A percentile compares a stretch with the other conserved stretches of the same genome.
Evolutionary conservation across 2,888 invertebrate species (phyloP).

Genomic region (Caenorhabditis sp.): DNA sequence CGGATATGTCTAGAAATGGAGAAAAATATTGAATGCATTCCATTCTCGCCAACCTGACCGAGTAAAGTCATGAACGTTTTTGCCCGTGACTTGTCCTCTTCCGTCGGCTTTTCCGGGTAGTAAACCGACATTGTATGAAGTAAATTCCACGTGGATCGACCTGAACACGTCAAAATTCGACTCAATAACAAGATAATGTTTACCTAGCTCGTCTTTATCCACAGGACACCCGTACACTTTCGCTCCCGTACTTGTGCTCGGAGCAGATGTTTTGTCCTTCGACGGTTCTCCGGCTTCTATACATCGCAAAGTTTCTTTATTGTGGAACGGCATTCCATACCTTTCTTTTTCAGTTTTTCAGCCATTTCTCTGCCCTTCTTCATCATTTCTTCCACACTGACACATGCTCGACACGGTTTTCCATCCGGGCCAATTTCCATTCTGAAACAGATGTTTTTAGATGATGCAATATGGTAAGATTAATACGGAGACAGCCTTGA

Average conservation of each 20-base stretch:
- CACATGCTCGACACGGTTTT: conserved; percentile 75
- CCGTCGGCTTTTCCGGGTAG: conserved; percentile 88
- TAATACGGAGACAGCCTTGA: neutral
- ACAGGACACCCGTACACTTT: conserved; percentile 80
- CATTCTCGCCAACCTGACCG: conserved; percentile 80
- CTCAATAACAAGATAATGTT: no score
- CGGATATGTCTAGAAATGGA: conserved; percentile 75
- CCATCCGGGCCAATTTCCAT: conserved; percentile 61
- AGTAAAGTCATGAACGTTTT: conserved; percentile 88
- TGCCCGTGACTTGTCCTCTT: conserved; percentile 85
- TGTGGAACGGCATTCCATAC: neutral
- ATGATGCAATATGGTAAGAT: conserved; percentile 18
- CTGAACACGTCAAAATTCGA: no score
- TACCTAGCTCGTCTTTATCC: conserved; percentile 82
- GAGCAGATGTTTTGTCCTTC: neutral
- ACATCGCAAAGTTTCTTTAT: neutral
- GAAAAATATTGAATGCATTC: neutral
- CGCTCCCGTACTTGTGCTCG: conserved; percentile 19
- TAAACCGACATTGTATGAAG: conserved; percentile 96
- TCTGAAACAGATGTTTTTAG: conserved; percentile 3
- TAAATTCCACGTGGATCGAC: conserved; percentile 87
- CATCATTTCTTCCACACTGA: conserved; percentile 77
- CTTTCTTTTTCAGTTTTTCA: conserved; percentile 52
- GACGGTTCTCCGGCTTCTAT: neutral
- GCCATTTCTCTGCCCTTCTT: conserved; percentile 66